Conservation (phyloP, 2,113 vertebrate genomes). For the Peromyscus polionotus region DNA sequence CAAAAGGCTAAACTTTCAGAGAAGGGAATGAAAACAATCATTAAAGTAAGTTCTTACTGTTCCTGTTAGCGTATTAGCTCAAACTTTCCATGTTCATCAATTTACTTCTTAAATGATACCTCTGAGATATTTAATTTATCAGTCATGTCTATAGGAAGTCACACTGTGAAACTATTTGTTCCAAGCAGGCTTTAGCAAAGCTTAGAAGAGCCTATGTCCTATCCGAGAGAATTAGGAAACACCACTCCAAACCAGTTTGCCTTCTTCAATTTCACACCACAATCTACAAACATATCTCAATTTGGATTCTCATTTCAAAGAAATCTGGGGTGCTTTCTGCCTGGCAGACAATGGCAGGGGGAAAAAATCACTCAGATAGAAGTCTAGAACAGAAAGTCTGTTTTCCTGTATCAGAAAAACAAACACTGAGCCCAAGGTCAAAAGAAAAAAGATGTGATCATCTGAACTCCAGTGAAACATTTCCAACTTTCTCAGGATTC, state of each 20-base stretch:
- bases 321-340: background rate
- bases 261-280: slow-evolving; percentile 21
- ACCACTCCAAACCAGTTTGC: background rate
- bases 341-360: background rate
- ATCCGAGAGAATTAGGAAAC: slow-evolving; percentile 43
- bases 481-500: slow-evolving; percentile 6
- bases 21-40: slow-evolving; percentile 43
- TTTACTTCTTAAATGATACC: background rate
- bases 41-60: background rate
- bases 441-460: background rate
- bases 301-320: slow-evolving; percentile 53
- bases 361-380: background rate
- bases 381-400: background rate
- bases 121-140: slow-evolving; percentile 13
- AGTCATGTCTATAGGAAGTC: background rate
- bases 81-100: background rate
- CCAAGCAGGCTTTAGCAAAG: background rate
- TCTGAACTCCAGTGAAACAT: slow-evolving; percentile 6
- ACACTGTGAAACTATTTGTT: background rate
- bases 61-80: slow-evolving; percentile 3
- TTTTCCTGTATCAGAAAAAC: background rate
- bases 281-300: slow-evolving; percentile 51
- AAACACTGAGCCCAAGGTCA: background rate
- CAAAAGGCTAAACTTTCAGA: slow-evolving; percentile 74
- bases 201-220: background rate